Percentiles rank a stretch among this genome's conserved stretches.
Conservation (phyloP, 2,888 invertebrate species). For the Leptogaster cylindrica region DNA sequence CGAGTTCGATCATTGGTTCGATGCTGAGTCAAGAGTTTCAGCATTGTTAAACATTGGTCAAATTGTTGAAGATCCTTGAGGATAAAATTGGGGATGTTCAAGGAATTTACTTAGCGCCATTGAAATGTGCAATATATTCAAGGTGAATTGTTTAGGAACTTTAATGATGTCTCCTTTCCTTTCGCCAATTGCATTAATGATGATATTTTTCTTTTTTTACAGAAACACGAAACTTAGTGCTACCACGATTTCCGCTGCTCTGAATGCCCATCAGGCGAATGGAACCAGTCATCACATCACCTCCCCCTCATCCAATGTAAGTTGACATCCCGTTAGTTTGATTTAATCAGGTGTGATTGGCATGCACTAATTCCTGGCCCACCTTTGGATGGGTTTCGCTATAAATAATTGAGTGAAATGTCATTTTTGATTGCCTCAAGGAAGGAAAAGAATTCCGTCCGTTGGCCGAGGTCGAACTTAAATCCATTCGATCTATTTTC, state of each 20-base stretch:
- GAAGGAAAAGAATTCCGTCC: conserved; percentile 19
- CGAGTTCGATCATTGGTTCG: background rate
- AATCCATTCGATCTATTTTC: background rate
- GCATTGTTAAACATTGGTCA: too few species aligned
- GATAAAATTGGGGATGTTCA: too few species aligned
- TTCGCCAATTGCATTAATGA: too few species aligned
- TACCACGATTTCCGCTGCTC: conserved; percentile 76
- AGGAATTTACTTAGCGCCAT: too few species aligned
- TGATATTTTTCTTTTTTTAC: conserved; percentile 50
- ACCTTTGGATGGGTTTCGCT: conserved; percentile 13
- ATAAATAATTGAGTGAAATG: conserved; percentile 25
- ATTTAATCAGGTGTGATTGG: conserved; percentile 40
- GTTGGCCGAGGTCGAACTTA: background rate
- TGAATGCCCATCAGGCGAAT: conserved; percentile 62
- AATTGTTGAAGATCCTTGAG: too few species aligned
- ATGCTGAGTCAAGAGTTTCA: too few species aligned
- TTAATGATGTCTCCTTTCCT: too few species aligned
- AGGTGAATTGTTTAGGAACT: too few species aligned
- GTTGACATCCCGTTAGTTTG: conserved; percentile 28
- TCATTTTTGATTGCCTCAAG: background rate
- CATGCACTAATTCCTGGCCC: conserved; percentile 37
- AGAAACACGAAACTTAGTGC: conserved; percentile 75
- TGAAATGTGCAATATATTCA: too few species aligned
- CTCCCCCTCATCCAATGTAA: conserved; percentile 43
- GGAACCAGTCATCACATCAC: conserved; percentile 34